Percentiles rank a stretch among this genome's conserved stretches.
phyloP scores from a whole-genome alignment of 2,888 invertebrate species.

The Crioceris asparagi region DNA sequence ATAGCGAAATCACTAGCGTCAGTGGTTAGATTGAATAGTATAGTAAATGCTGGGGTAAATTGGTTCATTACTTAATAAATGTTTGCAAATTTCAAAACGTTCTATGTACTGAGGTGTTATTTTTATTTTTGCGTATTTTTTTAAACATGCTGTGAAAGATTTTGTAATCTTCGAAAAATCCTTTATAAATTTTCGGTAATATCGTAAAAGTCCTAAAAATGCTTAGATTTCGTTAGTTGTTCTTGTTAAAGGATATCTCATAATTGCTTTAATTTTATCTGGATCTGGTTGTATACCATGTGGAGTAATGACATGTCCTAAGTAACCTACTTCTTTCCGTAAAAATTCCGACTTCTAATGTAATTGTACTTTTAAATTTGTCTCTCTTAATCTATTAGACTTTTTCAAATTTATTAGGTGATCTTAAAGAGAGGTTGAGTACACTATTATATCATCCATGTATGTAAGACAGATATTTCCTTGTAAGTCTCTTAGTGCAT shows the following conservation, averaged over 20 bases:
- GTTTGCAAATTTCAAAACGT: constrained; percentile 6
- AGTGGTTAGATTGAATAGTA: constrained; percentile 7
- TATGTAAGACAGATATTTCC: constrained; percentile 18
- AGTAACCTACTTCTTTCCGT: constrained; percentile 22
- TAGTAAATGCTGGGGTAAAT: constrained; percentile 6
- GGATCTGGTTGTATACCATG: constrained; percentile 29
- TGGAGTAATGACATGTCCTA: constrained; percentile 28
- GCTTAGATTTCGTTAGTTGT: constrained; percentile 24
- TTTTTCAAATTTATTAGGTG: background rate
- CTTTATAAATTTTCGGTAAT: constrained; percentile 17
- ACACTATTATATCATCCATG: constrained; percentile 24
- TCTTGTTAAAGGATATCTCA: constrained; percentile 17
- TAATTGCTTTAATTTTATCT: constrained; percentile 23
- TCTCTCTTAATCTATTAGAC: constrained; percentile 7
- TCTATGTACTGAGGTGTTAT: no score
- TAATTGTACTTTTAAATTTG: constrained; percentile 22
- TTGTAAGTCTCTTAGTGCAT: background rate
- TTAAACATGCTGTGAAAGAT: constrained; percentile 14
- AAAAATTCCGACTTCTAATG: constrained; percentile 25
- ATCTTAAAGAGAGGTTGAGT: constrained; percentile 1
- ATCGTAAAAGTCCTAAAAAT: constrained; percentile 19
- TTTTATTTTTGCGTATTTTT: constrained; percentile 12
- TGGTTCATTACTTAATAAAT: constrained; percentile 2
- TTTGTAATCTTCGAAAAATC: constrained; percentile 17
- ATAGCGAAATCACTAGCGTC: constrained; percentile 8